phyloP scores from a whole-genome alignment of 2,888 invertebrate species.

The Homarus gammarus region DNA sequence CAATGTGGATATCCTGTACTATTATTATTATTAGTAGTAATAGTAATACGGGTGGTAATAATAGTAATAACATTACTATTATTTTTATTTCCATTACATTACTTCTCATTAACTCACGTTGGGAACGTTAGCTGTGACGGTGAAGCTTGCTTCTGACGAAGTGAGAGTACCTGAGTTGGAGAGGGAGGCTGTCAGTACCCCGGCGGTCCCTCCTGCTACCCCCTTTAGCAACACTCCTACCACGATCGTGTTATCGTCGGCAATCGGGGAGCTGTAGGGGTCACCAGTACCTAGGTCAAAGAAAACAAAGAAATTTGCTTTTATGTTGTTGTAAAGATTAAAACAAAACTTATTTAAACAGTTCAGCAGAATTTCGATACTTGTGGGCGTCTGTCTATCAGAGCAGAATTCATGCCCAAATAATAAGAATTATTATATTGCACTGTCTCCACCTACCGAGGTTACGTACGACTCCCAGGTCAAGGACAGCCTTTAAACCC shows the following conservation, averaged over 20 bases:
- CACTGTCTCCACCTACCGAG: constrained; percentile 50
- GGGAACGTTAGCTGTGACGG: neutral
- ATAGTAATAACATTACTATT: too few relatives aligned
- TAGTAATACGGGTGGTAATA: too few relatives aligned
- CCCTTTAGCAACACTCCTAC: constrained; percentile 59
- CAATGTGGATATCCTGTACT: too few relatives aligned
- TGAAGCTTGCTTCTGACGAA: neutral
- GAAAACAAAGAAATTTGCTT: too few relatives aligned
- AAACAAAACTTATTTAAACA: too few relatives aligned
- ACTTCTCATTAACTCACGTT: too few relatives aligned
- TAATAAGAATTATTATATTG: neutral
- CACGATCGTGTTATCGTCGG: constrained; percentile 51
- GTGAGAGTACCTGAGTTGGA: neutral
- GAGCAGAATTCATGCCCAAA: neutral
- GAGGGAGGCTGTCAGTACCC: constrained; percentile 4
- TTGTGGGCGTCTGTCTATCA: too few relatives aligned
- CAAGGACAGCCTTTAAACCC: constrained; percentile 22
- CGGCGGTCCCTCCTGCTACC: constrained; percentile 15
- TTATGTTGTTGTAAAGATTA: too few relatives aligned
- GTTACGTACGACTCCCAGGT: constrained; percentile 60
- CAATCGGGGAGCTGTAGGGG: constrained; percentile 14
- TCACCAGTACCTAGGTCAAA: neutral
- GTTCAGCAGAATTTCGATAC: too few relatives aligned
- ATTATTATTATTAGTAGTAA: too few relatives aligned
- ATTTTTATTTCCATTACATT: too few relatives aligned